Evolutionary conservation across 2,888 invertebrate genomes (phyloP).

Genomic region (Agrilus cyanescens): DNA sequence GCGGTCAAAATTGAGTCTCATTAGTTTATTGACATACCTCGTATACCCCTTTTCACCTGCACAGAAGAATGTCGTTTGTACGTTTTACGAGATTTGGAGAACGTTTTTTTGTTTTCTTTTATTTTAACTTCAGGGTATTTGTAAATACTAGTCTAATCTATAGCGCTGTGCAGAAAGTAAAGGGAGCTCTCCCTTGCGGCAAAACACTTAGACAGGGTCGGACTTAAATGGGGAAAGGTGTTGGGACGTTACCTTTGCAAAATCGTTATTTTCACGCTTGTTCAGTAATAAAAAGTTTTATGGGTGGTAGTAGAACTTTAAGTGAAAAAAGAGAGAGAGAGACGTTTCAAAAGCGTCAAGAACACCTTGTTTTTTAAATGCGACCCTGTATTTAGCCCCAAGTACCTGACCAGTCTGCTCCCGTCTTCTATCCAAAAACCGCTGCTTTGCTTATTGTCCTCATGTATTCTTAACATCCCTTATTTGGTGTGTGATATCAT

Average conservation of each 20-base stretch:
- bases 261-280: too few species aligned
- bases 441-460: slow-evolving; percentile 27
- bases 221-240: too few species aligned
- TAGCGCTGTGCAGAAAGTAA: slow-evolving; percentile 31
- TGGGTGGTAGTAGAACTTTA: too few species aligned
- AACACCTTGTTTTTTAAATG: slow-evolving; percentile 12
- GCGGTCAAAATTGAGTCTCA: too few species aligned
- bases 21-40: too few species aligned
- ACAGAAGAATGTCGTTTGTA: not conserved
- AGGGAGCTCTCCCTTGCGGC: slow-evolving; percentile 30
- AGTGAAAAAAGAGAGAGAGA: too few species aligned
- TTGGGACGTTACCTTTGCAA: too few species aligned
- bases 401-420: slow-evolving; percentile 36
- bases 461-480: slow-evolving; percentile 28
- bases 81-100: slow-evolving; percentile 2
- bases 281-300: too few species aligned
- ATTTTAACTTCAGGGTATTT: slow-evolving; percentile 35
- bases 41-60: not conserved
- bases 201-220: slow-evolving; percentile 17
- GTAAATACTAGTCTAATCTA: slow-evolving; percentile 38
- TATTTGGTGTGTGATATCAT: slow-evolving; percentile 36
- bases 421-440: slow-evolving; percentile 19
- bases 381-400: slow-evolving; percentile 23
- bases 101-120: slow-evolving; percentile 1
- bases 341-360: not conserved